These are phyloP conservation scores for Trachemys scripta DNA, from an alignment of 2,113 vertebrate genomes.

Conservation along the genomic window DNA sequence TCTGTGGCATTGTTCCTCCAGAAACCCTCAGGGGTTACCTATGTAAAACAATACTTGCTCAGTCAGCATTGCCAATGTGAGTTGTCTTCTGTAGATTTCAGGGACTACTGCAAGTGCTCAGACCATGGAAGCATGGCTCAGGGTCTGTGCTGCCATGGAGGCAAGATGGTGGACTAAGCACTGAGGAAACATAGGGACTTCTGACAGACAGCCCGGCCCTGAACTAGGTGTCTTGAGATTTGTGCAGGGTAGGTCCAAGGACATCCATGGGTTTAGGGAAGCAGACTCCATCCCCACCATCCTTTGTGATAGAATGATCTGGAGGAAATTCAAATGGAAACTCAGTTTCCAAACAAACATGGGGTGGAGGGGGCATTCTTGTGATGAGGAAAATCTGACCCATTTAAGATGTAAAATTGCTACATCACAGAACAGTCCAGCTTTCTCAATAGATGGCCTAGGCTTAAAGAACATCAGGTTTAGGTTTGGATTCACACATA, in stretches of 20 bases:
- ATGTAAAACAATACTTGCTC: background rate
- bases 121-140: background rate
- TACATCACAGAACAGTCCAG: background rate
- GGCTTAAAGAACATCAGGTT: background rate
- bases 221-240: constrained; percentile 31
- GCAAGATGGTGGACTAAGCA: constrained; percentile 6
- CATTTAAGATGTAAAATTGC: background rate
- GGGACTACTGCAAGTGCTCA: background rate
- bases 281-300: background rate
- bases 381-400: constrained; percentile 1
- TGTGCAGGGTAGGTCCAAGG: background rate
- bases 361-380: background rate
- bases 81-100: constrained; percentile 1
- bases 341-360: constrained; percentile 37
- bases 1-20: background rate
- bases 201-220: constrained; percentile 17
- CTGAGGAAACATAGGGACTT: constrained; percentile 1
- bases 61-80: background rate
- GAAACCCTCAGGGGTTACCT: constrained; percentile 16
- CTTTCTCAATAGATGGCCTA: background rate
- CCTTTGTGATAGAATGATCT: background rate
- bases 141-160: background rate
- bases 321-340: constrained; percentile 17
- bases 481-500: constrained; percentile 11
- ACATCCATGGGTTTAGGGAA: background rate